A percentile compares a stretch with the other conserved stretches of the same genome.
Conservation (phyloP, 2,113 vertebrate genomes). For the Festucalex cinctus region DNA sequence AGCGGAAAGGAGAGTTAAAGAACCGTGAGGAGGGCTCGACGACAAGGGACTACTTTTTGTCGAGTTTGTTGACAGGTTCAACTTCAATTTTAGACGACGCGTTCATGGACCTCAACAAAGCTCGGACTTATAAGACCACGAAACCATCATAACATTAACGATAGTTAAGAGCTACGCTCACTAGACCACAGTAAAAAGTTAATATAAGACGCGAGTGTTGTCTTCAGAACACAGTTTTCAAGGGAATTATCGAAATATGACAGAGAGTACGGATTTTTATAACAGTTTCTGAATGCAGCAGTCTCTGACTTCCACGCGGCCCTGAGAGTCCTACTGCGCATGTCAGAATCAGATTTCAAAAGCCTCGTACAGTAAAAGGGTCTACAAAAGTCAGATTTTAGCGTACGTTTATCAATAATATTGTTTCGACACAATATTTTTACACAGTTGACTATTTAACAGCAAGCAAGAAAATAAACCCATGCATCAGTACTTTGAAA, state of each 20-base stretch:
- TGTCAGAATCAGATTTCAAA: constrained; percentile 18
- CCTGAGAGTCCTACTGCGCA: constrained; percentile 37
- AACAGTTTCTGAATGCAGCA: constrained; percentile 20
- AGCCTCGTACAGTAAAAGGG: neutral
- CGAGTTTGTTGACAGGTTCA: constrained; percentile 40
- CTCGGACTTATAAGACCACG: neutral
- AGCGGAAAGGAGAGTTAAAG: neutral
- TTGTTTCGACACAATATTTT: too few relatives aligned
- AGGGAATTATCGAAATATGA: neutral
- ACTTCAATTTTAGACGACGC: constrained; percentile 25
- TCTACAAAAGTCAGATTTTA: too few relatives aligned
- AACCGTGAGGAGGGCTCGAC: too few relatives aligned
- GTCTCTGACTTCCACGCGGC: neutral
- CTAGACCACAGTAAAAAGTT: neutral
- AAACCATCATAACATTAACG: neutral
- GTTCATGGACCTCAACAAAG: neutral
- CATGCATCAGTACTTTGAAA: too few relatives aligned
- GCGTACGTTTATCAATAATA: too few relatives aligned
- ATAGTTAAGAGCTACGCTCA: neutral
- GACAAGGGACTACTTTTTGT: neutral
- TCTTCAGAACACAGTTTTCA: neutral
- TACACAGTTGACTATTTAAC: too few relatives aligned
- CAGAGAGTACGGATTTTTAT: neutral
- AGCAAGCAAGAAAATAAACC: too few relatives aligned
- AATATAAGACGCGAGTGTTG: neutral